Evolutionary conservation across 2,797 vertebrate genomes (phyloP), one percentile per base, ranked within the genome.

Genomic region (Ctenopoma kingsleyae): DNA sequence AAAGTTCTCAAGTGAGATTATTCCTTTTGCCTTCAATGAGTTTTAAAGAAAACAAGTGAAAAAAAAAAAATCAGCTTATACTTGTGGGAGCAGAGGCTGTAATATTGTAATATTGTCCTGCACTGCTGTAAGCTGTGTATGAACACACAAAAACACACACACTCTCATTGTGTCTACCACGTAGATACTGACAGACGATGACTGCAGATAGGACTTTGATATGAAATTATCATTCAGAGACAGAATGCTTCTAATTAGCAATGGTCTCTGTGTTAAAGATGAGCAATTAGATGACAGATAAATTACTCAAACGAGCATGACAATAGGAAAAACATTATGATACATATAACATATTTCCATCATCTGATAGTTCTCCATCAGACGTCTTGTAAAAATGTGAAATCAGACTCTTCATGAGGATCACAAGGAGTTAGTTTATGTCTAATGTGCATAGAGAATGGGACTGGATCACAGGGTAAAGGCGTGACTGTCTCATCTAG

Each of bases 341-440:
- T 50, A 35, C 80, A 61, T 49, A 23, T 63, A 58, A 65, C 50
- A 63, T 71, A 55, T 56, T 67, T 80, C 46, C 4, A 6, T 54
- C 35, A 80, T 90, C 70, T 89, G 89, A 91, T 68, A 44, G 36
- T 68, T 61, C 32, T 74, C 35, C 16, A 17, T 70, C 69, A 52
- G 46, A 49, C 71, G 54, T 43, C 3, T 73, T 56, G 59, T 82
- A 67, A 82, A 30, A 62, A 75, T 11, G 17, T 82, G 49, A 86
- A 83, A 63, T 30, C 55, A 81, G 38, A 44, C 60, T 32, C 41
- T 82, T 88, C 67, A 76, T 65, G 57, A 59, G 52, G 44, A 52
- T 67, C 72, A 88, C 76, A 86, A 81, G 59, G 76, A 75, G 40
- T 50, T 63, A 13, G 43, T 87, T 87, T 47, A 73, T 81, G 78